Base-by-base conservation (phyloP, 2,797 vertebrate genomes). In the Mionectes olivaceus region DNA sequence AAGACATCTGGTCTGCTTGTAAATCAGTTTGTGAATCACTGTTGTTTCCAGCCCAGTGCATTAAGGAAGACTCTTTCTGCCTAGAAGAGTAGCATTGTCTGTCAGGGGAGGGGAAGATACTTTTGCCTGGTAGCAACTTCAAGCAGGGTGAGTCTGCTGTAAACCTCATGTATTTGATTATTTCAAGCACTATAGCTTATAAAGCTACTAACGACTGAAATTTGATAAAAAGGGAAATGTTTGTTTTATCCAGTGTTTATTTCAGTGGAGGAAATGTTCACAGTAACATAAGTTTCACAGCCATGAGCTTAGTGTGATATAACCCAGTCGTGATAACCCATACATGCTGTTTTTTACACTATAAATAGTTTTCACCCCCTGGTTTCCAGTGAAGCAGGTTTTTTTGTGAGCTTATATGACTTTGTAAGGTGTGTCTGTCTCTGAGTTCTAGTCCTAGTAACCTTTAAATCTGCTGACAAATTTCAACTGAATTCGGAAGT, bases 1-100 rank as follows among this genome's bases (percentile, higher is more conserved):
- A 67, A 68, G 89, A 49, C 74, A 76, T 93, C 87, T 89, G 91
- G 93, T 91, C 63, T 93, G 35, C 70, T 73, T 78, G 39, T 94
- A 76, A 95, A 82, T 81, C 83, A 83, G 61, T n/a, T 86, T 90
- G 39, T 83, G 89, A 55, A 77, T 56, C 41, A 25, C 73, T 56
- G 13, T 30, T 69, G 52, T 77, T 80, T 87, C 80, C 83, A 86
- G 77, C 37, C 61, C 41, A 30, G 61, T 83, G 33, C 41, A 1
- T 56, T 75, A 27, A 70, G 53, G 53, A 88, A 67, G 33, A 32
- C 59, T 56, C 27, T 52, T 91, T 85, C 75, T 90, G 50, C 75
- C 50, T 49, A 33, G 61, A 43, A 77, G 33, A 73, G 50, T 12
- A 32, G 17, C n/a, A 33, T 2, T 35, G 25, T 59, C 64, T 81